A percentile compares a stretch with the other conserved stretches of the same genome.
phyloP scores from a whole-genome alignment of 1,140 invertebrate species.

The Tenebrio molitor region DNA sequence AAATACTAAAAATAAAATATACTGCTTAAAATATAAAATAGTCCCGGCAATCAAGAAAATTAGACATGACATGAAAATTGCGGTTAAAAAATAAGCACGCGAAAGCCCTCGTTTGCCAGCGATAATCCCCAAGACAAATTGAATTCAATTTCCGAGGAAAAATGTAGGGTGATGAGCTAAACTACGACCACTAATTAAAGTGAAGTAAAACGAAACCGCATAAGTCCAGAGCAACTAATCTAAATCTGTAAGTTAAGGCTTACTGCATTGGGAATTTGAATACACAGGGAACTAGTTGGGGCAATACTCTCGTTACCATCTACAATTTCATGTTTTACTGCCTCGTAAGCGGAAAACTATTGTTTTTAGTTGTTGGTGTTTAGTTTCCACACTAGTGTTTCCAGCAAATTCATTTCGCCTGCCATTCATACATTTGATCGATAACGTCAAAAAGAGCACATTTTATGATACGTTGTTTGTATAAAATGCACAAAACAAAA shows the following conservation, averaged over 20 bases:
- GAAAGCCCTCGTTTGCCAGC: background rate
- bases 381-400: too few relatives aligned
- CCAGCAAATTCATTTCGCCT: too few relatives aligned
- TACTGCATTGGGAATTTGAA: background rate
- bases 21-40: background rate
- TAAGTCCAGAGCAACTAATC: background rate
- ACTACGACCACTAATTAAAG: conserved; percentile 3
- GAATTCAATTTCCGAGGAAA: background rate
- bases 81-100: conserved; percentile 22
- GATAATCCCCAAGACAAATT: conserved; percentile 27
- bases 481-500: too few relatives aligned
- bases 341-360: too few relatives aligned
- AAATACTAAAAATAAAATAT: conserved; percentile 3
- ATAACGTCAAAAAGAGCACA: too few relatives aligned
- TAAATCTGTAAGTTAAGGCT: background rate
- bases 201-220: background rate
- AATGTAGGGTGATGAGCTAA: conserved; percentile 14
- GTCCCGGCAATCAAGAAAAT: background rate
- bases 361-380: too few relatives aligned
- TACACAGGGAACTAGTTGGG: background rate
- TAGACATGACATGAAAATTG: conserved; percentile 8
- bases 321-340: too few relatives aligned
- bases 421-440: too few relatives aligned
- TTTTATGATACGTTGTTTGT: too few relatives aligned
- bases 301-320: background rate